These are phyloP conservation scores for Muschampia plurimacula DNA, from an alignment of 2,888 invertebrate genomes.

Conservation along the genomic window DNA sequence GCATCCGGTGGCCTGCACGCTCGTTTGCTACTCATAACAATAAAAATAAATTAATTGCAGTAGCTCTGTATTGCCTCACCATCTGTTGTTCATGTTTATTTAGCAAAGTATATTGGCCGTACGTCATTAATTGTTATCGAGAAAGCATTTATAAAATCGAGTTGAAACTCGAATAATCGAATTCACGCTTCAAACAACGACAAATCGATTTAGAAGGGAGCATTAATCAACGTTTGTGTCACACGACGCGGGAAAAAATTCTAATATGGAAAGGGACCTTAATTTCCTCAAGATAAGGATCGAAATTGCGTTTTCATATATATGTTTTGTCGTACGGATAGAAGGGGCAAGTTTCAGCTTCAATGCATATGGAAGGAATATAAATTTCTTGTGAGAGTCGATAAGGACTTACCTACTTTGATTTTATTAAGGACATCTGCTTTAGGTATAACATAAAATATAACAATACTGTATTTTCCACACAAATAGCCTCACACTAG, in stretches of 20 bases:
- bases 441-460: not conserved
- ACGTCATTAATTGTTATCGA: constrained; percentile 6
- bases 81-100: not conserved
- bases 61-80: not conserved
- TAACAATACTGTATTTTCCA: no score
- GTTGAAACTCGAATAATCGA: constrained; percentile 47
- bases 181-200: constrained; percentile 47
- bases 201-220: constrained; percentile 46
- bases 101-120: not conserved
- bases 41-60: no score
- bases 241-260: constrained; percentile 32
- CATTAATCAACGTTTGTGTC: constrained; percentile 48
- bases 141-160: constrained; percentile 43
- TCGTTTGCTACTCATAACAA: no score
- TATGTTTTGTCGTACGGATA: not conserved
- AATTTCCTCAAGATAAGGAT: constrained; percentile 15
- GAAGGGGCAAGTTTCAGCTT: constrained; percentile 15
- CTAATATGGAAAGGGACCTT: constrained; percentile 7
- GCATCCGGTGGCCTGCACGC: no score
- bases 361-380: constrained; percentile 13
- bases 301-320: constrained; percentile 6
- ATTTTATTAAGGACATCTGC: not conserved
- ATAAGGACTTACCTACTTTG: constrained; percentile 6
- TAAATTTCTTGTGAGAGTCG: constrained; percentile 10
- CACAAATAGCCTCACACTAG: no score